Percentiles rank a stretch among this genome's conserved stretches.
Conservation (phyloP, 2,888 invertebrate genomes). For the Catocala fraxini region DNA sequence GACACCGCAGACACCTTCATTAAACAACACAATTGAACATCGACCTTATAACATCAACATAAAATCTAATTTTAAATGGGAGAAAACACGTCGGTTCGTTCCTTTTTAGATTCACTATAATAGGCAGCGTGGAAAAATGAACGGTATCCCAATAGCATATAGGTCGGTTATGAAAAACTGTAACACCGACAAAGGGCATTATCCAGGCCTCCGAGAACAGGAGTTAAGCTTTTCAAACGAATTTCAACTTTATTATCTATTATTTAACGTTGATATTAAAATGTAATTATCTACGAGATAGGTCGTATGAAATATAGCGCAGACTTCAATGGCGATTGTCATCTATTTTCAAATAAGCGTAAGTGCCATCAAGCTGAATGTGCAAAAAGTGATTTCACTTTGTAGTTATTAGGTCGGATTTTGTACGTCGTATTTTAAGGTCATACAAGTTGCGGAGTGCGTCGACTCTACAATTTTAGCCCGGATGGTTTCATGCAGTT, state of each 20-base stretch:
- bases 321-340: slow-evolving; percentile 72
- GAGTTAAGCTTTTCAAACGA: slow-evolving; percentile 55
- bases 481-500: slow-evolving; percentile 83
- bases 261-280: slow-evolving; percentile 49
- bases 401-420: slow-evolving; percentile 47
- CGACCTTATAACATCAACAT: slow-evolving; percentile 24
- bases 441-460: slow-evolving; percentile 70
- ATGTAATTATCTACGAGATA: slow-evolving; percentile 47
- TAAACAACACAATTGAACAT: slow-evolving; percentile 36
- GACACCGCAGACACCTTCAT: slow-evolving; percentile 61
- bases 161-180: slow-evolving; percentile 69
- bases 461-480: slow-evolving; percentile 85
- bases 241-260: slow-evolving; percentile 51
- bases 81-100: slow-evolving; percentile 31
- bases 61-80: slow-evolving; percentile 32
- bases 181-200: slow-evolving; percentile 69
- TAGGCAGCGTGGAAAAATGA: slow-evolving; percentile 60
- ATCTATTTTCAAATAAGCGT: slow-evolving; percentile 64
- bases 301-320: slow-evolving; percentile 53
- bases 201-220: slow-evolving; percentile 68
- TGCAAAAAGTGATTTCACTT: slow-evolving; percentile 47
- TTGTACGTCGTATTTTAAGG: slow-evolving; percentile 62
- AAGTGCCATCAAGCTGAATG: slow-evolving; percentile 32
- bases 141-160: slow-evolving; percentile 65
- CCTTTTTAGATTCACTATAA: slow-evolving; percentile 23